These are phyloP conservation scores for Poeciliopsis infans DNA, from an alignment of 2,797 vertebrate species.

Conservation along the genomic window DNA sequence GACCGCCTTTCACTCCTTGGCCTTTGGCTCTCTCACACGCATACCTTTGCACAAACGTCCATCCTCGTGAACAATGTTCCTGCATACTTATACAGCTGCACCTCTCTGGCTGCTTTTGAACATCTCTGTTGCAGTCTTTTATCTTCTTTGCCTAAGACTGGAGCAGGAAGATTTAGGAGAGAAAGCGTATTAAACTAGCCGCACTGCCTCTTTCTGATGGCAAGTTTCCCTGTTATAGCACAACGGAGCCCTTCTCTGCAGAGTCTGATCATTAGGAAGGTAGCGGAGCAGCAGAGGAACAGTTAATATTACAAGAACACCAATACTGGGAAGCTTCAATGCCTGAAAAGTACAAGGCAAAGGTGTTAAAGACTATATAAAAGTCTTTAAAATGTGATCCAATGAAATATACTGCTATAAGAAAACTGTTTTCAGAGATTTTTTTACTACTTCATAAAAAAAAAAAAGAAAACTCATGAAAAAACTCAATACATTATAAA, in stretches of 20 bases:
- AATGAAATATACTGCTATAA: not conserved
- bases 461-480: not conserved
- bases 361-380: constrained; percentile 17
- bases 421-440: not conserved
- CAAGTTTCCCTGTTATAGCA: constrained; percentile 43
- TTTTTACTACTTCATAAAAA: not conserved
- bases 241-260: constrained; percentile 53
- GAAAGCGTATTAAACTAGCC: constrained; percentile 61
- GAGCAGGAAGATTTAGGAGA: constrained; percentile 65
- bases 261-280: constrained; percentile 63
- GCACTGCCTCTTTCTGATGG: constrained; percentile 53
- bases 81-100: constrained; percentile 44
- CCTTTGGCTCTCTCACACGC: constrained; percentile 24
- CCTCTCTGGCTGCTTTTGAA: constrained; percentile 54
- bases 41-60: not conserved
- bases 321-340: constrained; percentile 22
- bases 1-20: constrained; percentile 28
- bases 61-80: constrained; percentile 9
- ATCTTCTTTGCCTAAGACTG: constrained; percentile 63
- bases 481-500: not conserved
- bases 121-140: constrained; percentile 55
- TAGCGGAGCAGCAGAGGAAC: constrained; percentile 42
- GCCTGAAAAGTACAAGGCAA: constrained; percentile 5
- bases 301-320: constrained; percentile 64
- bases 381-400: not conserved